Conservation (phyloP, 2,888 invertebrate species). For the Rhagium mordax region DNA sequence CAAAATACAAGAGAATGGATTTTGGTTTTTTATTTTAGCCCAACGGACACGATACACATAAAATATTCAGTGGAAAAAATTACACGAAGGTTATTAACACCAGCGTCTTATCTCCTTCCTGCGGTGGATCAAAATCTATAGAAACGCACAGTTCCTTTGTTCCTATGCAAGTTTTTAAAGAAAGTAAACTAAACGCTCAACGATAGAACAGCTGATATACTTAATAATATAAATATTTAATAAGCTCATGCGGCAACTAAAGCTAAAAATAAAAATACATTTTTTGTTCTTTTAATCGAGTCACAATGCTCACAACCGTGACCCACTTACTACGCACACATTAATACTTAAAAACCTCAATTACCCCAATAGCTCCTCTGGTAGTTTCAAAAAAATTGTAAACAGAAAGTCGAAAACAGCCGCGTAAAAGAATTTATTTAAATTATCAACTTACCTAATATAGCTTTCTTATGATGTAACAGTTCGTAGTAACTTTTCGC, state of each 20-base stretch:
- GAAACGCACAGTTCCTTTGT: background rate
- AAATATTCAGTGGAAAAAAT: too few species aligned
- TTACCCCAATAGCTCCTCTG: too few species aligned
- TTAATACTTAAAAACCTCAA: too few species aligned
- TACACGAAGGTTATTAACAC: too few species aligned
- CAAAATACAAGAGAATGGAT: too few species aligned
- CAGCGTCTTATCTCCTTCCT: too few species aligned
- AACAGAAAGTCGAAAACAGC: too few species aligned
- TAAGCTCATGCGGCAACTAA: background rate
- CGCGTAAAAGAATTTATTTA: too few species aligned
- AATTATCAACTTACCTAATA: conserved; percentile 78
- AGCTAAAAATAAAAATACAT: background rate
- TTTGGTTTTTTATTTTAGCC: too few species aligned
- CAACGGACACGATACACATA: too few species aligned
- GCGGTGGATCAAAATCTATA: background rate
- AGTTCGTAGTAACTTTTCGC: conserved; percentile 94
- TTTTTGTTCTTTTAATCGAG: background rate
- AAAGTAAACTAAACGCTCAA: background rate
- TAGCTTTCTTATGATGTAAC: conserved; percentile 91
- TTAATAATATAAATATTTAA: too few species aligned
- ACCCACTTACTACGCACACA: background rate
- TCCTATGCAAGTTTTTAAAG: background rate
- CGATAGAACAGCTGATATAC: background rate
- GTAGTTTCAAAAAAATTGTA: too few species aligned
- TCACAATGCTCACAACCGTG: background rate